Evolutionary conservation across 92 coral and sea anemone genomes (phyloP).

Genomic region (Zoanthus sansibaricus): DNA sequence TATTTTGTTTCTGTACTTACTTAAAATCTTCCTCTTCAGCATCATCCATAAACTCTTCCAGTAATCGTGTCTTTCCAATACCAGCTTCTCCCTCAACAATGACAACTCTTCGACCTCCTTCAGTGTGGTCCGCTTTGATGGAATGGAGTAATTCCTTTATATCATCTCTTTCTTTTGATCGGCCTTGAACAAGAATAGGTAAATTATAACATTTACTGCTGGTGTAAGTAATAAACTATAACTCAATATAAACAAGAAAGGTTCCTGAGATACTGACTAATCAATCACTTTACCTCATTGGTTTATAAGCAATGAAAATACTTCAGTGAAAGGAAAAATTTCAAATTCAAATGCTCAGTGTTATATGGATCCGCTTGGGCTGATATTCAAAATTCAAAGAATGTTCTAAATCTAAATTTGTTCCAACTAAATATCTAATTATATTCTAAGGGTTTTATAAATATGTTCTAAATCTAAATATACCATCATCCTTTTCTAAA

Average conservation of each 20-base stretch:
- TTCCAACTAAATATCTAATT: too few species aligned
- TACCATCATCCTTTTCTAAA: too few species aligned
- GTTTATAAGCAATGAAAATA: too few species aligned
- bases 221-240: background rate
- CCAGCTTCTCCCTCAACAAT: conserved; percentile 97
- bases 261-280: too few species aligned
- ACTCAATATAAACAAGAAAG: background rate
- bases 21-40: conserved; percentile 94
- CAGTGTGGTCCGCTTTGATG: conserved; percentile 79
- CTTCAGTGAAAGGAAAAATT: too few species aligned
- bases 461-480: too few species aligned
- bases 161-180: conserved; percentile 73
- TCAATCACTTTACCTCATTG: too few species aligned
- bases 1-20: conserved; percentile 50
- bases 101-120: conserved; percentile 76
- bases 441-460: too few species aligned
- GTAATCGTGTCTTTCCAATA: conserved; percentile 89
- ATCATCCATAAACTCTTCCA: conserved; percentile 94
- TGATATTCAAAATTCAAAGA: too few species aligned
- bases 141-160: conserved; percentile 76
- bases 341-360: too few species aligned
- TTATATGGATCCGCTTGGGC: too few species aligned
- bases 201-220: background rate
- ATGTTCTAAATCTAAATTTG: too few species aligned
- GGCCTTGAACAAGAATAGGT: conserved; percentile 51